Base-by-base conservation (phyloP, 1,140 invertebrate species). In the Drosophila cardini region DNA sequence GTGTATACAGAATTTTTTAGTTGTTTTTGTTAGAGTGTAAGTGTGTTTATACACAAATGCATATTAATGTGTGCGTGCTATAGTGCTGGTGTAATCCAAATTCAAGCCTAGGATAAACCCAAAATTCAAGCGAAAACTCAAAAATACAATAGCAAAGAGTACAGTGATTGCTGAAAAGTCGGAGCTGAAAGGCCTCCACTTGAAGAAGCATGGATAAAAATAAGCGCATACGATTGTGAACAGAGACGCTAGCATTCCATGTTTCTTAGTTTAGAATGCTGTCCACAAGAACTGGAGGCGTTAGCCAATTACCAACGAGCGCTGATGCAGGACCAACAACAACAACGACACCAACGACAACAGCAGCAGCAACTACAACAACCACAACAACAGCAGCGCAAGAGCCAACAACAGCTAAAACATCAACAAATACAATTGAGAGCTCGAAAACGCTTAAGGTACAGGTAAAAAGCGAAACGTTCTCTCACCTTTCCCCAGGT, bases 401-500 rank as follows among this genome's bases (percentile, higher is more conserved):
- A 63, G 40, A 16, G 15, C n/a, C 16, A 9, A 15, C 42, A 30
- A 2, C 30, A 11, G 8, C 5, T 16, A 36, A 32, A 32, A 46
- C 32, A n/a, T 38, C 60, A 46, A 61, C 16, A 34, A 40, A 56
- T 2, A 11, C 9, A n/a, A 55, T 53, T 26, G 67, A 70, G 10
- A 18, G 15, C 26, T 36, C 26, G 0, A 63, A 71, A 48, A 7
- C 55, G 38, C 36, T 34, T 18, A 63, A 67, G 21, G 40, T 71
- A 0, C 85, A 90, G 36, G 30, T 76, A 4, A 90, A 90, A 50
- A 40, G 40, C 43, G 86, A 90, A 38, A 53, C 63, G 11, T 75
- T 58, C 71, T 57, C 71, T n/a, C 62, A 71, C 5, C 32, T 74
- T 13, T 77, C 79, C 6, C 78, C 80, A 52, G 86, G 86, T 90